Conservation (phyloP, 1,140 invertebrate species). For the Fopius arisanus region DNA sequence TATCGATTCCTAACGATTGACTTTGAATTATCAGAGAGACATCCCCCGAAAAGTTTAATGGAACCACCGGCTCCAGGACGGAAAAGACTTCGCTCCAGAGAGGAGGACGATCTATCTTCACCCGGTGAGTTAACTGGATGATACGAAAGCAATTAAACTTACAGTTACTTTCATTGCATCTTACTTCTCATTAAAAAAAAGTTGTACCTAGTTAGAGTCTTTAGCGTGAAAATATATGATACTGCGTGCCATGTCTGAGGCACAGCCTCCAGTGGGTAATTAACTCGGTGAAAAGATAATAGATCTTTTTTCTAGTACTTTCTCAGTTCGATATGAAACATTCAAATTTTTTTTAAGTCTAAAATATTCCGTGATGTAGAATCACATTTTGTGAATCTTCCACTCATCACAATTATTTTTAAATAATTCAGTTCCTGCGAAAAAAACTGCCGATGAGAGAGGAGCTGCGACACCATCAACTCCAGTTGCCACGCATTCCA, state of each 20-base stretch:
- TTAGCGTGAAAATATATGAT: constrained; percentile 44
- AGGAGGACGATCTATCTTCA: constrained; percentile 55
- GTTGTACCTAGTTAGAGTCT: constrained; percentile 50
- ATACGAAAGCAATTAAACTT: constrained; percentile 36
- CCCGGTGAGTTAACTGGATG: constrained; percentile 56
- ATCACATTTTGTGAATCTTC: no score
- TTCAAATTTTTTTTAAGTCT: constrained; percentile 28
- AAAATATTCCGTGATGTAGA: no score
- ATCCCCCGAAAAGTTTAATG: constrained; percentile 40
- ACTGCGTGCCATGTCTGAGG: constrained; percentile 28
- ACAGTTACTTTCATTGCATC: constrained; percentile 40
- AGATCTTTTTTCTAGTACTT: constrained; percentile 41
- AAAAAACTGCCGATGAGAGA: constrained; percentile 37
- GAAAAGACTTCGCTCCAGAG: constrained; percentile 61
- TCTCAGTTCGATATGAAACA: constrained; percentile 27
- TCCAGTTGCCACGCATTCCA: not conserved
- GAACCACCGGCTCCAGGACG: constrained; percentile 48
- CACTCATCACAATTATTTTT: not conserved
- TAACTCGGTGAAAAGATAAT: constrained; percentile 46
- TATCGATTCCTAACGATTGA: not conserved
- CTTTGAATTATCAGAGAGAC: constrained; percentile 1
- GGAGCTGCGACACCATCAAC: constrained; percentile 41
- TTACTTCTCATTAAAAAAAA: constrained; percentile 44
- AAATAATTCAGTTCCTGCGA: constrained; percentile 44
- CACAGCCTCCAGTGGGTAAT: constrained; percentile 43